phyloP scores from a whole-genome alignment of 2,888 invertebrate species.

The Eledone cirrhosa region DNA sequence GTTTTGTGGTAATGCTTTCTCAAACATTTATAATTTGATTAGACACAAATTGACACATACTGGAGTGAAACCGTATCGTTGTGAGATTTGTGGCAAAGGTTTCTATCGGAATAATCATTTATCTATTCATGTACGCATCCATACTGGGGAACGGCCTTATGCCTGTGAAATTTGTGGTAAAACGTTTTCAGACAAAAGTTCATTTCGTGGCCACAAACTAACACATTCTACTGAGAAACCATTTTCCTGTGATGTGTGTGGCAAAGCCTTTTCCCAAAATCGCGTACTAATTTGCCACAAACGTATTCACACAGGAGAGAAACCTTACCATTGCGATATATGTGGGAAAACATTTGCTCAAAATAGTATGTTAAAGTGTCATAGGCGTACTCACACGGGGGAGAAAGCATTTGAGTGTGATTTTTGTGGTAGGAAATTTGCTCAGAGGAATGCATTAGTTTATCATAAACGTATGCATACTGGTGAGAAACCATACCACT shows the following conservation, averaged over 20 bases:
- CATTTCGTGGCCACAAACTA: neutral
- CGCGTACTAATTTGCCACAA: neutral
- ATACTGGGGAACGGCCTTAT: neutral
- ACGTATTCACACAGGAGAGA: constrained; percentile 14
- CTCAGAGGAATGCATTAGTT: too few species aligned
- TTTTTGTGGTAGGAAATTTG: too few species aligned
- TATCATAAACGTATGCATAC: too few species aligned
- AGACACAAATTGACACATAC: constrained; percentile 14
- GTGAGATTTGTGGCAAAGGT: constrained; percentile 4
- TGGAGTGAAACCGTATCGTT: constrained; percentile 13
- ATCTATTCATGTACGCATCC: neutral
- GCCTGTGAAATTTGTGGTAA: constrained; percentile 21
- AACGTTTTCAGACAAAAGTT: neutral
- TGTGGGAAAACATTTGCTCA: constrained; percentile 11
- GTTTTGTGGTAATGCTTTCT: constrained; percentile 3
- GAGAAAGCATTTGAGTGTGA: too few species aligned
- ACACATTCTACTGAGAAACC: constrained; percentile 17
- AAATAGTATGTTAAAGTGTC: neutral
- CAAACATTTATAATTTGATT: neutral
- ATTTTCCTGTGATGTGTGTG: constrained; percentile 3
- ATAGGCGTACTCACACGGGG: neutral
- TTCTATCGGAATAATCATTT: constrained; percentile 3
- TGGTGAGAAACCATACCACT: too few species aligned
- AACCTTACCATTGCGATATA: neutral
- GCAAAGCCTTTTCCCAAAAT: constrained; percentile 11